phyloP scores from a whole-genome alignment of 2,888 invertebrate genomes.

The Phyllotreta cruciferae region DNA sequence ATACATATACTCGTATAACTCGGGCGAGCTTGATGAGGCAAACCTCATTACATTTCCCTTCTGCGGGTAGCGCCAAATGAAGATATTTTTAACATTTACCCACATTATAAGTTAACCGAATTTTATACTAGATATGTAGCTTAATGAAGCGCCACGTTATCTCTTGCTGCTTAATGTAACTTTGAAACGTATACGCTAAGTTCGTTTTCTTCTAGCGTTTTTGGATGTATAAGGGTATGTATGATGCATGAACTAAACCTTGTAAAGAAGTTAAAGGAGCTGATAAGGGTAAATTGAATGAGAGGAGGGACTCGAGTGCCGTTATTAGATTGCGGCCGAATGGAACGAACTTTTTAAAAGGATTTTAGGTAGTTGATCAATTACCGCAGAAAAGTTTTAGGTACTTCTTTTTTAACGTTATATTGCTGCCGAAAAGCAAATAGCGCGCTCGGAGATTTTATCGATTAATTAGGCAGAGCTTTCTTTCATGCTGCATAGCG shows the following conservation, averaged over 20 bases:
- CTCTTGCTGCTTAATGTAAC: no score
- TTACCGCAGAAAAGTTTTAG: neutral
- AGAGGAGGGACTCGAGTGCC: constrained; percentile 18
- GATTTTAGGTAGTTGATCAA: constrained; percentile 9
- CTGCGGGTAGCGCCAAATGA: neutral
- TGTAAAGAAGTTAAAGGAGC: constrained; percentile 21
- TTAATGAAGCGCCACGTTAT: no score
- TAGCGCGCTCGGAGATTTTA: no score
- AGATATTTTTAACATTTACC: neutral
- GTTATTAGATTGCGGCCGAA: constrained; percentile 16
- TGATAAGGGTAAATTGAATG: constrained; percentile 20
- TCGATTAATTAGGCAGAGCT: no score
- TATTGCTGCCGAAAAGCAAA: no score
- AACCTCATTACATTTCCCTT: constrained; percentile 6
- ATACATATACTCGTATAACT: no score
- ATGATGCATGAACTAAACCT: constrained; percentile 19
- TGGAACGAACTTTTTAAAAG: constrained; percentile 16
- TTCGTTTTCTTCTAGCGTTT: neutral
- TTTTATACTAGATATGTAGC: no score
- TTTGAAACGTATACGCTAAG: no score
- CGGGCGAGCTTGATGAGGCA: constrained; percentile 1
- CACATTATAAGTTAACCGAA: no score
- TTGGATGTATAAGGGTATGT: constrained; percentile 12
- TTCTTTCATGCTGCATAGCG: no score
- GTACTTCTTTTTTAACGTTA: no score